Percentiles rank a stretch among this genome's conserved stretches.
Conservation (phyloP, 2,113 vertebrate genomes). For the Axis porcinus region DNA sequence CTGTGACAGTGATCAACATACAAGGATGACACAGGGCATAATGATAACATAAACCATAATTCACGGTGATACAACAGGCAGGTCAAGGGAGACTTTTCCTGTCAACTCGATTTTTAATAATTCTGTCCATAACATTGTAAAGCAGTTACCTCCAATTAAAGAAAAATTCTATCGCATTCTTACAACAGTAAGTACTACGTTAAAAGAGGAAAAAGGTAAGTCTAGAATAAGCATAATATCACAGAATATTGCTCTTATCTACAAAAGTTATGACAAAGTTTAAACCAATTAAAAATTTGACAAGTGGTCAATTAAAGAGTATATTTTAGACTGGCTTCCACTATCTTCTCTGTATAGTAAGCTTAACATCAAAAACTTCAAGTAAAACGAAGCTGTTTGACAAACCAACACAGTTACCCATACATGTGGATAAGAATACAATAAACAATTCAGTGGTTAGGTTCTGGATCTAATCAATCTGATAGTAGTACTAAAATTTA, state of each 20-base stretch:
- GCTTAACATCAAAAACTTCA: neutral
- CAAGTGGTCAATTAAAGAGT: neutral
- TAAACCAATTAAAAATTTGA: constrained; percentile 18
- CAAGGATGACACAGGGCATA: neutral
- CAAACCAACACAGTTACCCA: neutral
- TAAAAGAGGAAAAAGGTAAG: neutral
- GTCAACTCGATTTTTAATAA: neutral
- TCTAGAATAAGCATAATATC: neutral
- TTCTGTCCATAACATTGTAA: neutral
- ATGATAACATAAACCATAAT: neutral
- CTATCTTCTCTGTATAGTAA: neutral
- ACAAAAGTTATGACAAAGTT: neutral
- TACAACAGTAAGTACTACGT: neutral
- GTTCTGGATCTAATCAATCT: neutral
- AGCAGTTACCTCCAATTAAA: neutral
- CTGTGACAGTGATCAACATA: neutral
- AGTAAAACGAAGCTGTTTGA: neutral
- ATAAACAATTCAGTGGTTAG: neutral
- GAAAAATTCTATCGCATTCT: neutral
- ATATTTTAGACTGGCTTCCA: neutral
- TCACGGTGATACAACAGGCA: neutral
- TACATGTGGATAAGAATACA: neutral
- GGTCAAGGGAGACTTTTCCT: neutral
- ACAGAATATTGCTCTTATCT: neutral
- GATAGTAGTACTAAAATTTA: neutral